Evolutionary conservation across 2,113 vertebrate species (phyloP), one percentile per base, ranked within the genome.

Genomic region (Dicerorhinus sumatrensis): DNA sequence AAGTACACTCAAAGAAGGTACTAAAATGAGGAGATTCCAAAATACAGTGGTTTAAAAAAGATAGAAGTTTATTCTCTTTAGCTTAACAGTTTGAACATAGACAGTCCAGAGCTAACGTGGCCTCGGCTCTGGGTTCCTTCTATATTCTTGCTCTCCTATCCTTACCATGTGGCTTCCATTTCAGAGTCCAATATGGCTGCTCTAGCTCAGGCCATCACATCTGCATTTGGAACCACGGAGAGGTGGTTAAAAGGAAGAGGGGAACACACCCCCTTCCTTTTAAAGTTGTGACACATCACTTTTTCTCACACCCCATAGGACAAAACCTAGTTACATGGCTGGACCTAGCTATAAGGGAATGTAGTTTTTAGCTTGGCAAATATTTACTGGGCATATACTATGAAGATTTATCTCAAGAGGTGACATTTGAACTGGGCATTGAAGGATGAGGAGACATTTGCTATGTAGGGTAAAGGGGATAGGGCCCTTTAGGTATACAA

Each of bases 331-430:
- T 85, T 70, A 72, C 21, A 8, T 73, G 63, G 36, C 36, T 42
- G 42, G 17, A 56, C 27, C 62, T 92, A 65, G 33, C 54, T n/a
- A 46, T 5, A 87, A 36, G 58, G 65, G 36, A 87, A 51, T 82
- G 27, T 65, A 17, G 33, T 58, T 80, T 94, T 91, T 67, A 62
- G 33, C 13, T 36, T 92, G 83, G 36, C 27, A 83, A 31, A 75
- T 88, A 87, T 58, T 90, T 80, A 85, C 18, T 69, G 20, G 67
- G 33, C n/a, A 81, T 62, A 39, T 76, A 62, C 62, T 62, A 39
- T 69, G 42, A 69, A 83, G 62, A 83, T 91, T 94, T 96, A 42
- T 91, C 60, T 94, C 20, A 76, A 75, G 76, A 76, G 67, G 39
- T 91, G 67, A 91, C 31, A 81, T 81, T 94, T 94, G 48, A 76